Percentiles rank a stretch among this genome's conserved stretches.
Evolutionary conservation across 2,797 vertebrate genomes (phyloP).

Genomic region (Clarias pachynema): DNA sequence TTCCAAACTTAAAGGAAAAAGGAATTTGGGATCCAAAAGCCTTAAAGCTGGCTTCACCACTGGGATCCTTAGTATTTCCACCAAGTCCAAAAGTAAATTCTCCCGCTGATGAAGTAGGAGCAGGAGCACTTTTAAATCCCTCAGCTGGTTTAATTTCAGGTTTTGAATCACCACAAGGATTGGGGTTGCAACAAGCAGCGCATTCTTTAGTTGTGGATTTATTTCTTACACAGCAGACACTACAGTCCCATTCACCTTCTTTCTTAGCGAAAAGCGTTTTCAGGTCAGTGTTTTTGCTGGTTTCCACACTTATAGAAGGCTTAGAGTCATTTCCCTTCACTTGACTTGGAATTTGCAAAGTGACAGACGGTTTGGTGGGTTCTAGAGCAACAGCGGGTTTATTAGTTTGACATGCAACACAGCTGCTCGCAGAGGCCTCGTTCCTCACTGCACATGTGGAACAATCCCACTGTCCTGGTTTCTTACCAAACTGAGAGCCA

Average conservation of each 20-base stretch:
- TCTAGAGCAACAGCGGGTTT: constrained; percentile 54
- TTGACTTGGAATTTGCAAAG: constrained; percentile 18
- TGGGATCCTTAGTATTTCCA: constrained; percentile 54
- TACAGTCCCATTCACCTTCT: constrained; percentile 86
- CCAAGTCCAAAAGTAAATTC: constrained; percentile 65
- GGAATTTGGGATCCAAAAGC: constrained; percentile 69
- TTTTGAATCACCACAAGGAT: constrained; percentile 71
- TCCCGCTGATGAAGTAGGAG: constrained; percentile 53
- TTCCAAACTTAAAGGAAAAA: constrained; percentile 75
- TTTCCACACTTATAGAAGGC: constrained; percentile 13
- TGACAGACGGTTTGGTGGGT: constrained; percentile 48
- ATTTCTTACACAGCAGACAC: constrained; percentile 81
- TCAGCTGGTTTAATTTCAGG: constrained; percentile 57
- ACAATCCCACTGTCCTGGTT: constrained; percentile 84
- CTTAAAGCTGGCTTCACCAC: constrained; percentile 60
- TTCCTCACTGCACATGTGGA: constrained; percentile 77
- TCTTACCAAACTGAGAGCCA: constrained; percentile 73
- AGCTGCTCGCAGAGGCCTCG: constrained; percentile 69
- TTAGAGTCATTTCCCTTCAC: constrained; percentile 68
- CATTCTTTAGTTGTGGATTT: constrained; percentile 72
- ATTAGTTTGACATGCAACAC: constrained; percentile 71
- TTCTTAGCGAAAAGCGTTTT: constrained; percentile 80
- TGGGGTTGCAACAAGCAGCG: constrained; percentile 75
- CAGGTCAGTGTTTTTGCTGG: constrained; percentile 66
- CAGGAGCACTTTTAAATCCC: constrained; percentile 65